A percentile compares a stretch with the other conserved stretches of the same genome.
Conservation (phyloP, 2,797 vertebrate genomes). For the Graptemys geographica region DNA sequence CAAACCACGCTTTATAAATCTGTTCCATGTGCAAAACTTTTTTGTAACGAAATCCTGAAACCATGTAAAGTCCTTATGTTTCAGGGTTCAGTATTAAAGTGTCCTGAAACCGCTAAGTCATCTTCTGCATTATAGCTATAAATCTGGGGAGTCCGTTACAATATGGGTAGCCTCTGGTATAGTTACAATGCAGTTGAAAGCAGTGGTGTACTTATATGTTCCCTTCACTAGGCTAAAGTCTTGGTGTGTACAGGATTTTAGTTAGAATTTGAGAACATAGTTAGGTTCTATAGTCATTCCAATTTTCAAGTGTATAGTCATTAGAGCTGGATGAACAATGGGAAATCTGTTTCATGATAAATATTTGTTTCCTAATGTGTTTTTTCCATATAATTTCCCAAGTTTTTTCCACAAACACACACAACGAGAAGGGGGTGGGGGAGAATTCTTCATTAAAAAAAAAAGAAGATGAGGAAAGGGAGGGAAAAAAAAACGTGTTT, state of each 20-base stretch:
- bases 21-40: background rate
- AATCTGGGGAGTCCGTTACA: slow-evolving; percentile 15
- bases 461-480: background rate
- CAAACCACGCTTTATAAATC: background rate
- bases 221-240: background rate
- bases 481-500: background rate
- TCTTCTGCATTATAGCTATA: background rate
- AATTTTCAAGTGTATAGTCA: background rate
- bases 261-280: too few species aligned
- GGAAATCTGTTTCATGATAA: background rate
- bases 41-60: background rate
- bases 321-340: background rate
- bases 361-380: background rate
- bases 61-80: background rate
- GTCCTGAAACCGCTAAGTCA: background rate
- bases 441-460: background rate
- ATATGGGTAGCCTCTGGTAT: background rate
- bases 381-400: background rate
- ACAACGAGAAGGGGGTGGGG: too few species aligned
- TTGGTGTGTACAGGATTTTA: background rate
- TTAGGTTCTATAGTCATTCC: background rate
- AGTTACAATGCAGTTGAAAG: background rate
- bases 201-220: background rate
- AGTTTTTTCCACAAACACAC: background rate
- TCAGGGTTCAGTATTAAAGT: background rate